These are phyloP conservation scores for Polymixis flavicincta DNA, from an alignment of 2,888 invertebrate species.

Conservation along the genomic window DNA sequence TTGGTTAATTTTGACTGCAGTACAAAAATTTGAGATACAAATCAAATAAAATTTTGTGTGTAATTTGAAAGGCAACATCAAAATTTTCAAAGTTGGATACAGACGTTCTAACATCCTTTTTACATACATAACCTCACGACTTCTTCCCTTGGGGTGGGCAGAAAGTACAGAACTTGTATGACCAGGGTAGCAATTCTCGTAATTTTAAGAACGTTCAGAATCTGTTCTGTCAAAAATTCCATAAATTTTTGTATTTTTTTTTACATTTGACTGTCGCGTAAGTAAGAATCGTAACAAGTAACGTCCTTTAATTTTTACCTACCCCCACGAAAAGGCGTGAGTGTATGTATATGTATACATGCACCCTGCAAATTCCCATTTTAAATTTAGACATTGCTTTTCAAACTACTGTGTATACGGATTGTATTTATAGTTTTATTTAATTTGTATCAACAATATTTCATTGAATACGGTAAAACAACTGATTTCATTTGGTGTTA, in stretches of 20 bases:
- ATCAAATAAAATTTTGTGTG: not conserved
- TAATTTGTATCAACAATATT: slow-evolving; percentile 28
- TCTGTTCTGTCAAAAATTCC: no score
- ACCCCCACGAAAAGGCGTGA: no score
- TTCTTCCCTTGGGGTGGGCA: not conserved
- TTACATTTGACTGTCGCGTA: no score
- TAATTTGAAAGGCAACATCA: not conserved
- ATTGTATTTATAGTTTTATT: slow-evolving; percentile 3
- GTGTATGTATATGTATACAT: no score
- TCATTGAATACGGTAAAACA: slow-evolving; percentile 33
- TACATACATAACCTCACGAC: not conserved
- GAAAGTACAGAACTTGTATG: not conserved
- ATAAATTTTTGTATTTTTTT: no score
- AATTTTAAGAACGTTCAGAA: no score
- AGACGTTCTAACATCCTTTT: not conserved
- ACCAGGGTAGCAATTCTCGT: no score
- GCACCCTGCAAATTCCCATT: not conserved
- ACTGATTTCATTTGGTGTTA: slow-evolving; percentile 40
- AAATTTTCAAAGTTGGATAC: not conserved
- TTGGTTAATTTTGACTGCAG: slow-evolving; percentile 19
- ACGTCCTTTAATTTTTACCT: no score
- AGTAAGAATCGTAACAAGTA: no score
- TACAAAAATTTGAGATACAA: not conserved
- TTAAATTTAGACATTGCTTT: not conserved
- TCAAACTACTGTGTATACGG: not conserved